Conservation (phyloP, 1,140 invertebrate genomes). For the Eurosta solidaginis region DNA sequence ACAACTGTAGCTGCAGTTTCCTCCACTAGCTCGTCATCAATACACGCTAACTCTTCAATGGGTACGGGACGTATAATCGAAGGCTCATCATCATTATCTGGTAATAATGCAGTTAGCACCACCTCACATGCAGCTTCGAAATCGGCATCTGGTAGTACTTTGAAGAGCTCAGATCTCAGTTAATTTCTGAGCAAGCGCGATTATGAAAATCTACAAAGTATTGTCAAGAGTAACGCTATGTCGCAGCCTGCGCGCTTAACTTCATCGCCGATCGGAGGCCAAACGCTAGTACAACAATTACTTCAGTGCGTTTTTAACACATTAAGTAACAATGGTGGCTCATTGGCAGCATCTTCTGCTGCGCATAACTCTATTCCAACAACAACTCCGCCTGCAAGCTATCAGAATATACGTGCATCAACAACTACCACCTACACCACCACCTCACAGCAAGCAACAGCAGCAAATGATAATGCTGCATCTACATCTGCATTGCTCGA, state of each 20-base stretch:
- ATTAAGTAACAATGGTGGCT: background rate
- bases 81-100: background rate
- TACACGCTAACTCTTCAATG: conserved; percentile 35
- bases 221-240: conserved; percentile 51
- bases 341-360: background rate
- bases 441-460: background rate
- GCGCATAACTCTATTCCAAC: background rate
- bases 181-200: conserved; percentile 62
- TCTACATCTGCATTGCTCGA: conserved; percentile 60
- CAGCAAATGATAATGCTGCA: conserved; percentile 53
- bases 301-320: background rate
- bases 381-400: background rate
- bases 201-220: conserved; percentile 64
- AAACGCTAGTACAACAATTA: background rate
- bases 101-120: background rate
- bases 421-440: background rate
- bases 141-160: conserved; percentile 22
- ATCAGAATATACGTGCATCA: background rate
- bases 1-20: background rate
- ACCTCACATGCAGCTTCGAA: background rate
- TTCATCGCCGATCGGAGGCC: background rate
- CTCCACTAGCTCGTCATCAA: conserved; percentile 31
- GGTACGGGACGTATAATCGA: background rate
- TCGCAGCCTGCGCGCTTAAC: conserved; percentile 36
- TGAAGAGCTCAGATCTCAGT: conserved; percentile 48